Evolutionary conservation across 1,140 invertebrate species (phyloP).

Genomic region (Drosophila orena): DNA sequence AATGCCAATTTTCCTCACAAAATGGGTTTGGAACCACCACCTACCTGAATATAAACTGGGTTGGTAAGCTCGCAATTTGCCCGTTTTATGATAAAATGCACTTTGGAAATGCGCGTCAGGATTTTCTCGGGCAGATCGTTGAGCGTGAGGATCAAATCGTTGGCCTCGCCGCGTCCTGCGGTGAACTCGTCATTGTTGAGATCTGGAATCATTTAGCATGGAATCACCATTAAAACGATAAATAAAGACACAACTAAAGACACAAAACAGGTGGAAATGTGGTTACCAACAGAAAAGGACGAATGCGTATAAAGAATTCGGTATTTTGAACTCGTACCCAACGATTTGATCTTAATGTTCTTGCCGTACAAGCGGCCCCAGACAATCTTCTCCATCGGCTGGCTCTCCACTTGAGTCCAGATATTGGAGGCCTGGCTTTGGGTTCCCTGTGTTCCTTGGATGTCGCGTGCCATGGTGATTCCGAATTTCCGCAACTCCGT

Average conservation of each 20-base stretch:
- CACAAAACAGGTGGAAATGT: constrained; percentile 7
- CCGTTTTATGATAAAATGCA: constrained; percentile 77
- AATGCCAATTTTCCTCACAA: too few relatives aligned
- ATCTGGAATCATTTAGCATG: constrained; percentile 41
- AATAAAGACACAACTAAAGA: too few relatives aligned
- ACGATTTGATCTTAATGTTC: constrained; percentile 80
- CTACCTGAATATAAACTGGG: constrained; percentile 82
- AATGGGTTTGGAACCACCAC: not conserved
- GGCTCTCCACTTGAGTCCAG: constrained; percentile 79
- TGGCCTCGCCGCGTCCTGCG: constrained; percentile 74
- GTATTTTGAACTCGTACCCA: constrained; percentile 77
- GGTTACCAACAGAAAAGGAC: constrained; percentile 79
- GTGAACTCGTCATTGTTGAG: constrained; percentile 76
- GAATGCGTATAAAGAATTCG: constrained; percentile 78
- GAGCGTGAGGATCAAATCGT: constrained; percentile 73
- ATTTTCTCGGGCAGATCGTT: constrained; percentile 80
- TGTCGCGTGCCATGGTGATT: constrained; percentile 72
- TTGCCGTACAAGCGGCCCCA: constrained; percentile 82
- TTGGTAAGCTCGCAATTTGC: constrained; percentile 74
- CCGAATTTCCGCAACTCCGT: not conserved
- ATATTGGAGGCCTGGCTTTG: constrained; percentile 80
- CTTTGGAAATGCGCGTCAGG: constrained; percentile 80
- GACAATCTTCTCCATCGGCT: constrained; percentile 79
- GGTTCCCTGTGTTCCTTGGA: constrained; percentile 72
- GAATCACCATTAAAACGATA: constrained; percentile 1